Base-by-base conservation (phyloP, 2,888 invertebrate genomes). In the Theretra japonica region DNA sequence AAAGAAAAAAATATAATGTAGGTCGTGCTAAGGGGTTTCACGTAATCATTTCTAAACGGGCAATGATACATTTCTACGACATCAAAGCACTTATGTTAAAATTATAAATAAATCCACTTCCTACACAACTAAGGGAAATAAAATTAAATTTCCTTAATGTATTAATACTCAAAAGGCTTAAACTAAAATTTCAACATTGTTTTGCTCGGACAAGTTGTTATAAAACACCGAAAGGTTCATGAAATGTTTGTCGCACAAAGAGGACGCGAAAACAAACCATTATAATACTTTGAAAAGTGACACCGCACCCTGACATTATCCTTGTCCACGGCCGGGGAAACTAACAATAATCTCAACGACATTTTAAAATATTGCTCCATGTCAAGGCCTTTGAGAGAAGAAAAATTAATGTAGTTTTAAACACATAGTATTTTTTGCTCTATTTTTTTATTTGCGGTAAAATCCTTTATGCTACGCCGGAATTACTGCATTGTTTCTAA, bases 251-350 rank as follows among this genome's bases (percentile, higher is more conserved):
- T 33, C 48, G 41, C 65, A 65, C 21, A 41, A 41, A 25, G 59
- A 28, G 65, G 41, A 65, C 8, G 23, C 41, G 15, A 65, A 65
- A 41, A 6, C 8, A 21, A 62, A 23, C 62, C 62, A 62, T 41
- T 41, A 62, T 62, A 62, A 25, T 28, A n/a, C 23, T 65, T 65
- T 65, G 23, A 73, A 71, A 74, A 70, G 28, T 75, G 65, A 65
- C 48, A 65, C 65, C 41, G 65, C 41, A 25, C n/a, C 33, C 19
- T 2, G 30, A 60, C 33, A 59, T 59, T 7, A 17, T 59, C 30
- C 30, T 60, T 19, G n/a, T 53, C 53, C 33, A 30, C 30, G n/a
- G n/a, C 30, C 53, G 53, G 53, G n/a, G 53, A 6, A 60, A n/a
- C 30, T 30, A 60, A 59, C 4, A 59, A 25, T 25, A 59, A 33